Conservation (phyloP, 2,797 vertebrate genomes). For the Pipistrellus pygmaeus region DNA sequence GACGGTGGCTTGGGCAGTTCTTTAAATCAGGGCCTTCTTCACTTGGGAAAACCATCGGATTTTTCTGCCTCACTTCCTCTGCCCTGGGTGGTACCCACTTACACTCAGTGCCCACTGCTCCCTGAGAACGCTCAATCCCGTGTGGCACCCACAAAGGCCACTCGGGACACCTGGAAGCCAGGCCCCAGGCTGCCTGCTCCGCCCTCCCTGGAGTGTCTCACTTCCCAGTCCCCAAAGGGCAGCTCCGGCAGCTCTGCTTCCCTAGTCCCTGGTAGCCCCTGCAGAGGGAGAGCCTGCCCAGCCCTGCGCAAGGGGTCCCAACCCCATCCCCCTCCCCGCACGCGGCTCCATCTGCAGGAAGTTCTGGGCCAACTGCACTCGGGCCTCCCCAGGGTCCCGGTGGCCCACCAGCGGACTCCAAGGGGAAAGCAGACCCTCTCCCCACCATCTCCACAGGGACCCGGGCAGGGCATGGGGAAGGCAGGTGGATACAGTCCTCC, state of each 20-base stretch:
- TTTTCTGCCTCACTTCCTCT: not conserved
- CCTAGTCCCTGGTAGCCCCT: too few species aligned
- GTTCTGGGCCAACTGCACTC: accelerated
- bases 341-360: not conserved
- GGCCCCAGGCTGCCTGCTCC: not conserved
- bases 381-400: not conserved
- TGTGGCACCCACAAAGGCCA: not conserved
- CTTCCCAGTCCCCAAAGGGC: accelerated
- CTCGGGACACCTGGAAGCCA: not conserved
- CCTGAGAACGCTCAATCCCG: not conserved
- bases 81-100: accelerated
- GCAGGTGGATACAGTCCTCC: not conserved
- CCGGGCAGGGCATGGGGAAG: accelerated
- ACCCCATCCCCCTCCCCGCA: too few species aligned
- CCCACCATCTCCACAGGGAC: not conserved
- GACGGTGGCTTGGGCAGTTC: not conserved
- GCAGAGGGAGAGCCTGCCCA: too few species aligned
- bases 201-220: not conserved
- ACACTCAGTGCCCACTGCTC: not conserved
- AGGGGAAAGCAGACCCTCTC: too few species aligned
- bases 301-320: not conserved
- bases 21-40: not conserved
- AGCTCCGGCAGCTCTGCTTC: not conserved
- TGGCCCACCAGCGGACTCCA: not conserved
- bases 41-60: not conserved